Base-by-base conservation (phyloP, 2,797 vertebrate genomes). In the Lacerta agilis region DNA sequence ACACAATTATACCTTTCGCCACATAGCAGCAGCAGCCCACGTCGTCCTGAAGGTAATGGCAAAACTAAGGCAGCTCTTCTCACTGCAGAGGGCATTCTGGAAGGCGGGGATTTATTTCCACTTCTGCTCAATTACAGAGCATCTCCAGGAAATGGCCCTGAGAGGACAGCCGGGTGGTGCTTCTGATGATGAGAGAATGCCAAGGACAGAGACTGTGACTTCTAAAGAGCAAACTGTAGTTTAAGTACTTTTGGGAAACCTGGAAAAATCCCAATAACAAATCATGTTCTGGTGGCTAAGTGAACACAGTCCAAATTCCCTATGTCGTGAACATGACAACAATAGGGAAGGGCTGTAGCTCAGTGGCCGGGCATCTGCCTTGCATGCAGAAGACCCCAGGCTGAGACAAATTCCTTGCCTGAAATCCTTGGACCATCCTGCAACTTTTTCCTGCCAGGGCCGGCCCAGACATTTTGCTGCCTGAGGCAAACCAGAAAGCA, bases 81-180 rank as follows among this genome's bases (percentile, higher is more conserved):
- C 83, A 90, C 43, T 33, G 15, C 77, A 92, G 83, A 88, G 82
- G 75, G 1, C 8, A 90, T 90, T 82, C 86, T 17, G 76, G 79
- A 91, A 91, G 36, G 43, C 55, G 86, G 83, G 61, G 0, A 88
- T 88, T 91, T 5, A 84, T 90, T 91, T 82, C 90, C 36, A 49
- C 55, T 87, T 86, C 61, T 83, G 76, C 6, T 87, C 7, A 86
- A 27, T 20, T 84, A 64, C 58, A 82, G 38, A 77, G 71, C 86
- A 86, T 91, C 86, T 85, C 55, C 79, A 55, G 17, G 88, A 91
- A 92, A 90, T 33, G 17, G 83, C 49, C 67, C 55, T 88, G 27
- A 85, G 58, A 88, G 69, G 77, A 80, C 87, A 80, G 29, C 6
- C 83, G 73, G 84, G 33, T 27, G 82, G 86, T 49, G 71, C 4